Conservation (phyloP, 2,797 vertebrate species). For the Fistularia tabacaria region DNA sequence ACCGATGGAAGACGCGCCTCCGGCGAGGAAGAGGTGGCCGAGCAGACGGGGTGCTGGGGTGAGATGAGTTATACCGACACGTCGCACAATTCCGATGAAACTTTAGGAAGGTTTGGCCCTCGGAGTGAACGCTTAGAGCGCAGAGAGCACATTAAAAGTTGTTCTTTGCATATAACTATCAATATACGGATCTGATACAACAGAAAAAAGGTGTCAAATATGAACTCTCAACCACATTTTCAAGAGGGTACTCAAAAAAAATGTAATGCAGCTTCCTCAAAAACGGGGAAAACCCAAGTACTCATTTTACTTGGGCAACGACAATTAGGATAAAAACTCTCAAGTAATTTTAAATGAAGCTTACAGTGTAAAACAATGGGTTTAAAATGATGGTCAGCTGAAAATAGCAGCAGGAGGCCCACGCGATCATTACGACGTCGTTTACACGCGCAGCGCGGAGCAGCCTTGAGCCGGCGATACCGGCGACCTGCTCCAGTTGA, state of each 20-base stretch:
- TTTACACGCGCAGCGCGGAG: not conserved
- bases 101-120: too few relatives aligned
- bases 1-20: too few relatives aligned
- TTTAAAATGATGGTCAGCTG: conserved; percentile 1
- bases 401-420: too few relatives aligned
- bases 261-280: conserved; percentile 1
- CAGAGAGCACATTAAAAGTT: too few relatives aligned
- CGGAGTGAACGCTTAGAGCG: too few relatives aligned
- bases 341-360: not conserved
- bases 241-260: conserved; percentile 20
- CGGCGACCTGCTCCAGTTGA: conserved; percentile 28
- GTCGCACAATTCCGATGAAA: too few relatives aligned
- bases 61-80: too few relatives aligned
- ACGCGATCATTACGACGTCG: not conserved
- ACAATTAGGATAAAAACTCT: not conserved
- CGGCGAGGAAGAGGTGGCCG: too few relatives aligned
- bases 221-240: conserved; percentile 11
- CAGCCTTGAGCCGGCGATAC: conserved; percentile 9
- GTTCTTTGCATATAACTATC: too few relatives aligned
- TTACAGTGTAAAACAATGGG: not conserved
- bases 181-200: too few relatives aligned
- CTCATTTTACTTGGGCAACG: not conserved
- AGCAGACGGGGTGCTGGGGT: not conserved
- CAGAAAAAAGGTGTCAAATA: not conserved
- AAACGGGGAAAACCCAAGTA: not conserved